Evolutionary conservation across 92 coral and sea anemone species (phyloP).

Genomic region (Actinernus sp.): DNA sequence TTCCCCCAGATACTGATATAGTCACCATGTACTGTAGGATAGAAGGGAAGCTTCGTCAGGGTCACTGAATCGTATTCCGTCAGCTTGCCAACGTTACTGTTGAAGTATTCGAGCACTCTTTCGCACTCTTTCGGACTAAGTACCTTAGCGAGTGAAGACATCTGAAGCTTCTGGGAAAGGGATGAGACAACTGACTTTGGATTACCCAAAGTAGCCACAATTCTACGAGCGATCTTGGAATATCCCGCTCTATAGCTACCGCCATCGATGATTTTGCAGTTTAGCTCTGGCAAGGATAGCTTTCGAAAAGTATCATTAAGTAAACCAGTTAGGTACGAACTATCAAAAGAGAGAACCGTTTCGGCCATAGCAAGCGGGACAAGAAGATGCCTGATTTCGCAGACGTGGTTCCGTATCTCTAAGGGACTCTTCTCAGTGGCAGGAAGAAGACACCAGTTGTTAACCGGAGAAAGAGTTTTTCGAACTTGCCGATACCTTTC

Average conservation of each 20-base stretch:
- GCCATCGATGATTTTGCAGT: background rate
- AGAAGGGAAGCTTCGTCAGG: conserved; percentile 37
- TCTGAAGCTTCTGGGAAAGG: conserved; percentile 15
- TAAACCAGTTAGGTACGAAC: background rate
- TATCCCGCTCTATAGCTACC: background rate
- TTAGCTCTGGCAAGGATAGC: conserved; percentile 42
- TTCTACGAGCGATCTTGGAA: background rate
- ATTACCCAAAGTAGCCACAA: conserved; percentile 34
- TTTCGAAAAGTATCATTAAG: conserved; percentile 20
- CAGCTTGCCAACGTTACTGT: background rate
- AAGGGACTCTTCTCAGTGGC: conserved; percentile 22
- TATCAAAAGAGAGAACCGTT: conserved; percentile 21
- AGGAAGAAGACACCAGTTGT: conserved; percentile 53
- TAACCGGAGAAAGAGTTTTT: conserved; percentile 34
- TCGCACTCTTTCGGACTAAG: background rate
- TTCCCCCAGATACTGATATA: background rate
- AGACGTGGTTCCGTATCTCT: background rate
- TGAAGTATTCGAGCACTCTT: conserved; percentile 31
- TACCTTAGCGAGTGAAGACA: background rate
- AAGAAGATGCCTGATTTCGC: conserved; percentile 12
- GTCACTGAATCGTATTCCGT: background rate
- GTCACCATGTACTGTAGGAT: conserved; percentile 18
- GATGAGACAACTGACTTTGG: conserved; percentile 25
- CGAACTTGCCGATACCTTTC: conserved; percentile 1
- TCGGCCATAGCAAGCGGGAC: conserved; percentile 35